These are phyloP conservation scores for Thymallus thymallus DNA, from an alignment of 2,113 vertebrate species.

Conservation along the genomic window DNA sequence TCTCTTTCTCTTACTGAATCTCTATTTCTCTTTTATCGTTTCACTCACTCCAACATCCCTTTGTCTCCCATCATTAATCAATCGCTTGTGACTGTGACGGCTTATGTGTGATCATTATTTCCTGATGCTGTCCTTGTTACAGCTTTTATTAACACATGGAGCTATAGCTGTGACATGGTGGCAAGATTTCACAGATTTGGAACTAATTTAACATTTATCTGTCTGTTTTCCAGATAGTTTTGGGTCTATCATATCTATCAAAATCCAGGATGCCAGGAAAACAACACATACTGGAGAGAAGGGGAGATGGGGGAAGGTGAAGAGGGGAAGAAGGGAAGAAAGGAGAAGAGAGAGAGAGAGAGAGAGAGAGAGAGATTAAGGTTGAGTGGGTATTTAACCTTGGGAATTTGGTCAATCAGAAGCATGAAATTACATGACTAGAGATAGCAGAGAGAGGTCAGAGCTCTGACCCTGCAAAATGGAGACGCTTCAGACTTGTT, in stretches of 20 bases:
- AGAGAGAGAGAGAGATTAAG: neutral
- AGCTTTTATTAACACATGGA: neutral
- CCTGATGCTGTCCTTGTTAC: neutral
- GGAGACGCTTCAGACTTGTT: neutral
- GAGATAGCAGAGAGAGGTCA: neutral
- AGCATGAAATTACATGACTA: slow-evolving; percentile 23
- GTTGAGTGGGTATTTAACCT: slow-evolving; percentile 20
- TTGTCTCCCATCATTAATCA: slow-evolving; percentile 2
- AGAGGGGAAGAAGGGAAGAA: neutral
- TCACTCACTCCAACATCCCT: neutral
- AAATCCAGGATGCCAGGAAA: slow-evolving; percentile 10
- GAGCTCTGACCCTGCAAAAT: neutral
- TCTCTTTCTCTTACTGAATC: neutral
- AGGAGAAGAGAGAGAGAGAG: neutral
- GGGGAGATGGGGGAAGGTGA: neutral
- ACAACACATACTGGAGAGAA: neutral
- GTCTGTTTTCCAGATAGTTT: neutral
- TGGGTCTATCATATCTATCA: neutral
- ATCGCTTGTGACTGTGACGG: neutral
- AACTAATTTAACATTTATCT: neutral
- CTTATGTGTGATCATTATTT: slow-evolving; percentile 6
- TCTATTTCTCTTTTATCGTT: neutral
- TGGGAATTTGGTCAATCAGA: slow-evolving; percentile 14
- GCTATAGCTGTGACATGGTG: neutral
- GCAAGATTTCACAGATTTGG: neutral